Evolutionary conservation across 2,888 invertebrate genomes (phyloP).

Genomic region (Trachelus stipa): DNA sequence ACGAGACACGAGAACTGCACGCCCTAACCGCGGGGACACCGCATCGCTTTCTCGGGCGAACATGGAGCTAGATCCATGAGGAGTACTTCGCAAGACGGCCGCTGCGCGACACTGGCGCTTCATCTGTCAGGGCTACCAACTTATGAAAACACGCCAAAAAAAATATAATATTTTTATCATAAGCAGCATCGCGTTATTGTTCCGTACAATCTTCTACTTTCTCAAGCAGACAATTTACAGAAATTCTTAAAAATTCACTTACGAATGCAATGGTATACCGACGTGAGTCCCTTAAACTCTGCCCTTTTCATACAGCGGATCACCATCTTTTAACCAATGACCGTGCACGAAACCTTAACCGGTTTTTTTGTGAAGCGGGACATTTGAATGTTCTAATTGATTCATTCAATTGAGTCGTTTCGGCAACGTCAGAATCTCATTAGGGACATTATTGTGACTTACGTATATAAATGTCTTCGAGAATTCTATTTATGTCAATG

Average conservation of each 20-base stretch:
- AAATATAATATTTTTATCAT: neutral
- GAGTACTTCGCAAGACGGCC: conserved; percentile 47
- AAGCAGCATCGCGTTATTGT: neutral
- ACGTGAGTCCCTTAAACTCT: neutral
- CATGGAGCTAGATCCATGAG: conserved; percentile 61
- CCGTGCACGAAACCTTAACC: neutral
- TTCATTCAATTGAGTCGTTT: neutral
- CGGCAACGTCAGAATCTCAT: neutral
- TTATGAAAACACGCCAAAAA: neutral
- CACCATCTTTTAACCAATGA: neutral
- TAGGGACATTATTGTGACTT: neutral
- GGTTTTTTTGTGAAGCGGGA: neutral
- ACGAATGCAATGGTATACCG: neutral
- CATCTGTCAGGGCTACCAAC: neutral
- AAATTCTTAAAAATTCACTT: neutral
- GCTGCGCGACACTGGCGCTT: conserved; percentile 22
- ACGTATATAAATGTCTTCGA: neutral
- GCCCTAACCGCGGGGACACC: conserved; percentile 64
- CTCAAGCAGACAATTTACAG: neutral
- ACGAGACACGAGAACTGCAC: conserved; percentile 58
- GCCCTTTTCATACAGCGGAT: neutral
- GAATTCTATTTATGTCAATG: neutral
- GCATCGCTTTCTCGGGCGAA: conserved; percentile 63
- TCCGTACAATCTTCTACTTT: neutral
- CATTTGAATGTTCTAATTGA: neutral